Percentiles rank a stretch among this genome's conserved stretches.
phyloP scores from a whole-genome alignment of 2,113 vertebrate genomes.

The Hyaena hyaena region DNA sequence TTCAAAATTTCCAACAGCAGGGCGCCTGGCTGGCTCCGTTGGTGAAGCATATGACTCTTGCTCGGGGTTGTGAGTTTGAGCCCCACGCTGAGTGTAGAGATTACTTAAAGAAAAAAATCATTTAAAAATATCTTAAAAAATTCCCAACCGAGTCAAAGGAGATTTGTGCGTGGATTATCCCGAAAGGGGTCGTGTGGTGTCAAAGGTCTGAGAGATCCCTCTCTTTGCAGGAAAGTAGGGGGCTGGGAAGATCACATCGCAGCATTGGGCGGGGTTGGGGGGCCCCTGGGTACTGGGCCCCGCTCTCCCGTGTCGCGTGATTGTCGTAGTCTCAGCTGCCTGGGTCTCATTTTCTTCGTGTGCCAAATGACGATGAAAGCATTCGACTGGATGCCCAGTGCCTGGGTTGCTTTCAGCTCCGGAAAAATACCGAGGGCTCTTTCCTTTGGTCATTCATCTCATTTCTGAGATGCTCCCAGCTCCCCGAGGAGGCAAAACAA shows the following conservation, averaged over 20 bases:
- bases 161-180: neutral
- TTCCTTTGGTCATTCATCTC: constrained; percentile 26
- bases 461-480: constrained; percentile 26
- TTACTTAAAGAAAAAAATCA: neutral
- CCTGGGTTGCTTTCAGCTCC: neutral
- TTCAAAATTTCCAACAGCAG: neutral
- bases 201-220: neutral
- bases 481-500: neutral
- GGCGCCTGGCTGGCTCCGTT: neutral
- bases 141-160: neutral
- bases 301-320: too few species aligned
- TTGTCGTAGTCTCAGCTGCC: neutral
- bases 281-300: neutral
- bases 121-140: neutral
- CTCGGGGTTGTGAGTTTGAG: neutral
- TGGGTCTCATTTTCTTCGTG: neutral
- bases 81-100: neutral
- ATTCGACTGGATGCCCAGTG: neutral
- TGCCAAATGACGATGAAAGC: neutral
- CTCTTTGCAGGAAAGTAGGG: neutral
- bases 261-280: neutral
- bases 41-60: neutral
- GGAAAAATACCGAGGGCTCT: neutral
- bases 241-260: neutral
- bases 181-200: neutral